Conservation (phyloP, 2,888 invertebrate genomes). For the Cyclophora punctaria region DNA sequence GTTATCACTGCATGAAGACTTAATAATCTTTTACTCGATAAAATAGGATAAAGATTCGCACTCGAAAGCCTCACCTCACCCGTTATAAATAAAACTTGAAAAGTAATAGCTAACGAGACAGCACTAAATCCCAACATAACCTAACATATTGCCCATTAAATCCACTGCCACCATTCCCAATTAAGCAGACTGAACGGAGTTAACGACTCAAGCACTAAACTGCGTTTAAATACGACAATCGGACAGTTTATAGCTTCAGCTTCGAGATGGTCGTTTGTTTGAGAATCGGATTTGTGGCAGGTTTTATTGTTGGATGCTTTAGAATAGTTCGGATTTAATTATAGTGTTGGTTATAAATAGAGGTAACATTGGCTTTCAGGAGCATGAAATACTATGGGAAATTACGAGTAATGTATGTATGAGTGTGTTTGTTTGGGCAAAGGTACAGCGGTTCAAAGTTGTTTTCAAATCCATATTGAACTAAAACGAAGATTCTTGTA, state of each 20-base stretch:
- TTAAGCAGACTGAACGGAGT: constrained; percentile 68
- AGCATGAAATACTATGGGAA: too few relatives aligned
- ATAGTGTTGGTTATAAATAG: too few relatives aligned
- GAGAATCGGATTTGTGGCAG: constrained; percentile 3
- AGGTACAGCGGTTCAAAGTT: too few relatives aligned
- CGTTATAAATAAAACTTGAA: constrained; percentile 2
- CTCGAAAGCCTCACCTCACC: background rate
- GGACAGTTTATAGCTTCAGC: constrained; percentile 57
- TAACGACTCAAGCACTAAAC: constrained; percentile 56
- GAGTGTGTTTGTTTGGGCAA: too few relatives aligned
- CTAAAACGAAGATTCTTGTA: too few relatives aligned
- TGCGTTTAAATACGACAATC: constrained; percentile 61
- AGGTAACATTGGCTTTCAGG: too few relatives aligned
- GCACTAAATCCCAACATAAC: constrained; percentile 24
- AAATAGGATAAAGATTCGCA: background rate
- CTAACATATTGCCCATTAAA: constrained; percentile 45
- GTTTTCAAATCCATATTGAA: too few relatives aligned
- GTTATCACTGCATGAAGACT: too few relatives aligned
- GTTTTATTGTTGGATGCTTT: too few relatives aligned
- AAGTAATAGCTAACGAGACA: constrained; percentile 11
- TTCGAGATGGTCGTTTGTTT: constrained; percentile 47
- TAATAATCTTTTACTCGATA: too few relatives aligned
- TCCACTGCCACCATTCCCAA: constrained; percentile 59
- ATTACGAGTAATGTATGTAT: too few relatives aligned
- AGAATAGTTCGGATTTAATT: too few relatives aligned